Evolutionary conservation across 2,113 vertebrate genomes (phyloP).

Genomic region (Zosterops borbonicus): DNA sequence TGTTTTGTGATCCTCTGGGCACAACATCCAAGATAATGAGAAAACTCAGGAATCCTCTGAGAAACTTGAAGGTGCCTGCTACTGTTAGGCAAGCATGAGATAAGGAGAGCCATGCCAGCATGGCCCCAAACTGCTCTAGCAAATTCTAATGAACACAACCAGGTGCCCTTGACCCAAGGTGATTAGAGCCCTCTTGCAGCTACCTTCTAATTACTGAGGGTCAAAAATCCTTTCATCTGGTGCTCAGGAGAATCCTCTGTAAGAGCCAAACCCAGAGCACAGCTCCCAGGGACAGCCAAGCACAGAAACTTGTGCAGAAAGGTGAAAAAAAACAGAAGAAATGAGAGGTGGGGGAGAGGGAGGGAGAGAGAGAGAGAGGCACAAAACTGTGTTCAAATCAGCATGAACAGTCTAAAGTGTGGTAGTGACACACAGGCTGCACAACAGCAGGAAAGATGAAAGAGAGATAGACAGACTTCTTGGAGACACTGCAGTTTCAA

Average conservation of each 20-base stretch:
- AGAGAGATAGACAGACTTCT: neutral
- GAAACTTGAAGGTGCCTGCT: neutral
- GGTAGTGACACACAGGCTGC: neutral
- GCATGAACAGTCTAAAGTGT: neutral
- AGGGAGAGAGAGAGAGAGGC: neutral
- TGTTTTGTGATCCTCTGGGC: neutral
- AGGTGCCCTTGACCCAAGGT: neutral
- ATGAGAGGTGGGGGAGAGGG: neutral
- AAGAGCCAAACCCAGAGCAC: neutral
- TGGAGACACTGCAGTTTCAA: neutral
- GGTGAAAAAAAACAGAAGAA: neutral
- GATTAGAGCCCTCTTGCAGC: neutral
- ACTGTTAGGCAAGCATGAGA: neutral
- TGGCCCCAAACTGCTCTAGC: neutral
- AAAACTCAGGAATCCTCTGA: neutral
- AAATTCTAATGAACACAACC: neutral
- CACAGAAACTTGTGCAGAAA: neutral
- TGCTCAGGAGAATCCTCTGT: neutral
- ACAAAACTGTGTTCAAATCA: neutral
- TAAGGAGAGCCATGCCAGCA: rapidly evolving
- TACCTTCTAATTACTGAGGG: neutral
- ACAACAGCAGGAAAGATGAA: neutral
- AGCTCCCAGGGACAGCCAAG: neutral
- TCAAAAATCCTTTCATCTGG: neutral
- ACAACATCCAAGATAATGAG: neutral